Evolutionary conservation across 2,888 invertebrate genomes (phyloP).

Genomic region (Drosophila ustulata): DNA sequence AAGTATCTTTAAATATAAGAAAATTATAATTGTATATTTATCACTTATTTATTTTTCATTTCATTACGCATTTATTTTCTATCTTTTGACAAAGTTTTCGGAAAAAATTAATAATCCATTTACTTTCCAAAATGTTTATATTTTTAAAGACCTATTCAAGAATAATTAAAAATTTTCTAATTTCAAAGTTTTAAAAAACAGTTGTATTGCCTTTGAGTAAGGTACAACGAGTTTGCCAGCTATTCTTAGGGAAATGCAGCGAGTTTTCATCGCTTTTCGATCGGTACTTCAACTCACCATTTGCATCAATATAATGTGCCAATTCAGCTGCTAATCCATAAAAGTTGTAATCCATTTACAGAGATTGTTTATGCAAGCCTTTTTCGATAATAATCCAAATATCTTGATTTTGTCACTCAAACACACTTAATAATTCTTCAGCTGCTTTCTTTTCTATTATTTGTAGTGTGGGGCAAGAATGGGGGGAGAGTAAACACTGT

Average conservation of each 20-base stretch:
- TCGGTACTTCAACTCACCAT: constrained; percentile 54
- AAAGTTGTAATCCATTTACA: constrained; percentile 66
- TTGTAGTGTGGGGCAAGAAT: constrained; percentile 1
- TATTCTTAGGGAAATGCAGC: background rate
- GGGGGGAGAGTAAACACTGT: constrained; percentile 21
- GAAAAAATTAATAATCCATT: background rate
- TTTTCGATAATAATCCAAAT: constrained; percentile 13
- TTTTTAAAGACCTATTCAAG: background rate
- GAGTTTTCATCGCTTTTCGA: background rate
- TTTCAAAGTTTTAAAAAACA: background rate
- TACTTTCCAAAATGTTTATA: background rate
- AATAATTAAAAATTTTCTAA: background rate
- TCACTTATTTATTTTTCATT: background rate
- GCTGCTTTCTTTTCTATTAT: constrained; percentile 17
- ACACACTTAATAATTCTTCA: constrained; percentile 5
- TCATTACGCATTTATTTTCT: no score
- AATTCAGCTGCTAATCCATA: constrained; percentile 77
- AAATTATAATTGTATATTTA: background rate
- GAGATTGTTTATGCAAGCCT: constrained; percentile 1
- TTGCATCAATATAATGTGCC: constrained; percentile 64
- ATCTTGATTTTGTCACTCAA: constrained; percentile 4
- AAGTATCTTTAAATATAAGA: background rate
- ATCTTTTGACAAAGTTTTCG: no score
- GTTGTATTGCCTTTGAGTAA: background rate
- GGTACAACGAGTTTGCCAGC: constrained; percentile 49